A percentile compares a stretch with the other conserved stretches of the same genome.
Conservation (phyloP, 2,797 vertebrate species). For the Tenualosa ilisha region DNA sequence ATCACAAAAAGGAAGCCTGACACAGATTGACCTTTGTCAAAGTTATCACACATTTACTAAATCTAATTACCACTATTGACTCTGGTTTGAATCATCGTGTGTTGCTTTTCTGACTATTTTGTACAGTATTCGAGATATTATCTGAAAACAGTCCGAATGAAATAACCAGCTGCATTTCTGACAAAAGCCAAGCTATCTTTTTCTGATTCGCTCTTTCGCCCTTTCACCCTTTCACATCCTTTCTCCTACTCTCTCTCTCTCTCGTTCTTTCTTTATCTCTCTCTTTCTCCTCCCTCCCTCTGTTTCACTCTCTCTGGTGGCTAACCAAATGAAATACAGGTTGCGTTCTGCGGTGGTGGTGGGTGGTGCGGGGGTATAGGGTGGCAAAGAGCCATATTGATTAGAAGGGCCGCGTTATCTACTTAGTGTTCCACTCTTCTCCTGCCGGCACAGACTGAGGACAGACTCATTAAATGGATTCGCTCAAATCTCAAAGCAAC, state of each 20-base stretch:
- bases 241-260: slow-evolving; percentile 16
- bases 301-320: slow-evolving; percentile 35
- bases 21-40: background rate
- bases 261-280: background rate
- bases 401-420: slow-evolving; percentile 56
- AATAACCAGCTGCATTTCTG: slow-evolving; percentile 3
- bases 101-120: background rate
- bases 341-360: slow-evolving; percentile 10
- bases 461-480: slow-evolving; percentile 66
- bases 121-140: background rate
- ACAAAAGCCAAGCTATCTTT: background rate
- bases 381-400: slow-evolving; percentile 55
- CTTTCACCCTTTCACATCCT: slow-evolving; percentile 1
- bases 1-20: background rate
- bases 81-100: background rate
- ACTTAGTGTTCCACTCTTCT: slow-evolving; percentile 53
- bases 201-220: background rate
- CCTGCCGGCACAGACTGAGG: slow-evolving; percentile 58
- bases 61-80: background rate
- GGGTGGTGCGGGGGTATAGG: background rate
- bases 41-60: slow-evolving; percentile 10
- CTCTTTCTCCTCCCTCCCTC: background rate
- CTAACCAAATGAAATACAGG: slow-evolving; percentile 56
- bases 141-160: background rate
- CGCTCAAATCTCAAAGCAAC: slow-evolving; percentile 55